phyloP scores from a whole-genome alignment of 1,140 invertebrate species.

The Heliconius eleuchia region DNA sequence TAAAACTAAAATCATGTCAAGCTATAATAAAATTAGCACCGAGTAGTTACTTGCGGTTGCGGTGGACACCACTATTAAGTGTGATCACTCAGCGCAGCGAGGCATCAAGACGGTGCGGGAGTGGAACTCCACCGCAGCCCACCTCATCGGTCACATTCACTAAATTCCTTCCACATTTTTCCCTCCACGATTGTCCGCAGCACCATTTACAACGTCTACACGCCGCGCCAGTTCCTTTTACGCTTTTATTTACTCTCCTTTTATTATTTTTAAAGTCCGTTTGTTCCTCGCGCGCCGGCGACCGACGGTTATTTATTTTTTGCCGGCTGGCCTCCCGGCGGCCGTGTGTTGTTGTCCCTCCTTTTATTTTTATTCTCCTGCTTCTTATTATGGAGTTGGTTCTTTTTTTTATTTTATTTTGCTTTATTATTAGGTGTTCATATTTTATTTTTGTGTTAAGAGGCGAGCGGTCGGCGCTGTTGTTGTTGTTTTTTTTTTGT shows the following conservation, averaged over 20 bases:
- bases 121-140: slow-evolving; percentile 54
- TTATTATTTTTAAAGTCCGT: slow-evolving; percentile 81
- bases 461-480: slow-evolving; percentile 66
- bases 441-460: slow-evolving; percentile 79
- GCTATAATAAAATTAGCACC: slow-evolving; percentile 23
- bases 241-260: slow-evolving; percentile 81
- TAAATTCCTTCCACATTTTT: slow-evolving; percentile 77
- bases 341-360: slow-evolving; percentile 79
- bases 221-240: slow-evolving; percentile 79
- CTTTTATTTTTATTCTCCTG: slow-evolving; percentile 80
- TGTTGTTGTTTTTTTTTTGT: slow-evolving; percentile 47
- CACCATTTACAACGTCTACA: slow-evolving; percentile 81
- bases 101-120: slow-evolving; percentile 44
- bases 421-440: slow-evolving; percentile 78
- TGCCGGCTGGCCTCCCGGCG: slow-evolving; percentile 76
- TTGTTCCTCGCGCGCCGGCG: slow-evolving; percentile 77
- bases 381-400: slow-evolving; percentile 80
- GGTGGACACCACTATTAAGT: slow-evolving; percentile 63
- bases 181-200: slow-evolving; percentile 76
- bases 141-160: slow-evolving; percentile 69
- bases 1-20: slow-evolving; percentile 2
- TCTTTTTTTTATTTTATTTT: slow-evolving; percentile 58
- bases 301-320: slow-evolving; percentile 79
- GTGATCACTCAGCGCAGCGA: slow-evolving; percentile 53
- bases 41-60: slow-evolving; percentile 49